These are phyloP conservation scores for Meganola albula DNA, from an alignment of 2,888 invertebrate species.

Conservation along the genomic window DNA sequence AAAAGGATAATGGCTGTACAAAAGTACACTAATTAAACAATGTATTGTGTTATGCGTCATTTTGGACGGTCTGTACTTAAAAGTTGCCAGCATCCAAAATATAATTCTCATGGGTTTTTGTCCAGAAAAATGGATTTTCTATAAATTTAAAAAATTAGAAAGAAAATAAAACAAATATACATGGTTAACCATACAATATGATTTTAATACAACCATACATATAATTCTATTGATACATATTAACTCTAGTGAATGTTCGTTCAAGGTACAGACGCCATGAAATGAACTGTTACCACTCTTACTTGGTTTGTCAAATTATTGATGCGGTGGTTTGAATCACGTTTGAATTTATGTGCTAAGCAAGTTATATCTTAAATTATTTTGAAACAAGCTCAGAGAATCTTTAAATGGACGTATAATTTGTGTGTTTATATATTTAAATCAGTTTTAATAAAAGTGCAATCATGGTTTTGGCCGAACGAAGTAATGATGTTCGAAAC, in stretches of 20 bases:
- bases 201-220: no score
- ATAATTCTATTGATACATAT: no score
- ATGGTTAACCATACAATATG: no score
- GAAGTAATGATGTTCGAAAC: slow-evolving; percentile 90
- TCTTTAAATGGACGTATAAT: slow-evolving; percentile 29
- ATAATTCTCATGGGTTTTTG: neutral
- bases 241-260: slow-evolving; percentile 47
- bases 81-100: slow-evolving; percentile 38
- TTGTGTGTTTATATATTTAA: slow-evolving; percentile 35
- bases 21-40: slow-evolving; percentile 23
- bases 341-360: slow-evolving; percentile 72
- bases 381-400: slow-evolving; percentile 23
- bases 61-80: slow-evolving; percentile 44
- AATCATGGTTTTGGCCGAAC: slow-evolving; percentile 92
- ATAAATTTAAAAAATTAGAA: neutral
- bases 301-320: slow-evolving; percentile 72
- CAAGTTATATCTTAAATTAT: slow-evolving; percentile 48
- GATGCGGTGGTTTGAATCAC: slow-evolving; percentile 79
- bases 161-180: neutral
- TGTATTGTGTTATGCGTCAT: slow-evolving; percentile 29
- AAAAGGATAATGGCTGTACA: slow-evolving; percentile 18
- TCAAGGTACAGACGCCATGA: slow-evolving; percentile 55
- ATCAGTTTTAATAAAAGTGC: slow-evolving; percentile 40
- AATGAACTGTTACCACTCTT: slow-evolving; percentile 44
- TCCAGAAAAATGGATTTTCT: neutral